Evolutionary conservation across 1,140 invertebrate species (phyloP), one percentile per base, ranked within the genome.

Genomic region (Arion vulgaris): DNA sequence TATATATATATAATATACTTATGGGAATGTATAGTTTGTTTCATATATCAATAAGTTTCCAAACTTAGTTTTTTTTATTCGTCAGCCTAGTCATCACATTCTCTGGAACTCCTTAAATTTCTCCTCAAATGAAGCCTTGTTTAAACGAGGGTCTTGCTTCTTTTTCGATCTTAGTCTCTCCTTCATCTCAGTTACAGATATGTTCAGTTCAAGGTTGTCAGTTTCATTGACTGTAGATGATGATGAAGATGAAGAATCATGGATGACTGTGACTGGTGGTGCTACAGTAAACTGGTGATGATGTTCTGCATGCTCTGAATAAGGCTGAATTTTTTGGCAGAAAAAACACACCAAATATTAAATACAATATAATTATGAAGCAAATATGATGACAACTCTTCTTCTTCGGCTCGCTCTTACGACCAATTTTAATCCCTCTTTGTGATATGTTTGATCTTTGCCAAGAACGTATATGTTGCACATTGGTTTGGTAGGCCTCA

Each of bases 101-200:
- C 86, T 87, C 85, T 90, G 85, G 80, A 89, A 87, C 82, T 88
- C 85, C 74, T 90, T 84, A 81, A 86, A 85, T 85, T 91, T 91
- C 53, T 85, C 77, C 84, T 86, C 84, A 68, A 91, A 91, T 74
- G 86, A 84, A 57, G 85, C 83, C 83, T 86, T 87, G 77, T 85
- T 78, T 19, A 51, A 39, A 39, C 87, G 87, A 17, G 89, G 87
- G 82, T 91, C 90, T 32, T 81, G 82, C 77, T 86, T 91, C 77
- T 87, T 88, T 62, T 86, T 86, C 19, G 76, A 45, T 68, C 85
- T 85, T 17, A 91, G 77, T 15, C 84, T 77, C 78, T 89, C 90
- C 83, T 87, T 87, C 87, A 89, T 89, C 85, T 91, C 89, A 62
- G 89, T 88, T 26, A 89, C 90, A 2, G 89, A 87, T 53, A 91